Conservation (phyloP, 2,113 vertebrate species). For the Scophthalmus maximus region DNA sequence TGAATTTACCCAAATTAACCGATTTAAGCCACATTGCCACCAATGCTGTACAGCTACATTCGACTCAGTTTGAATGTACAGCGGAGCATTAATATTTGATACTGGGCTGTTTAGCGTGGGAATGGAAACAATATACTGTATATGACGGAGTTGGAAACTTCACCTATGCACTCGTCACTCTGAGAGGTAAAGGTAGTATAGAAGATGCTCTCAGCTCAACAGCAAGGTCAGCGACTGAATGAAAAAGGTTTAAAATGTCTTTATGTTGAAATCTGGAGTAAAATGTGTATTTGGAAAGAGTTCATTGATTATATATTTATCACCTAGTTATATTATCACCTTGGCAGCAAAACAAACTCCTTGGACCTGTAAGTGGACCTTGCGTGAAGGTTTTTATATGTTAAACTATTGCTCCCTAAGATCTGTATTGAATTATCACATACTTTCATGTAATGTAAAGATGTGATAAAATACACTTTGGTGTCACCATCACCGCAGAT, state of each 20-base stretch:
- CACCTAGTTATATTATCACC: background rate
- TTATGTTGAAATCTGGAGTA: background rate
- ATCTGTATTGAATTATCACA: too few species aligned
- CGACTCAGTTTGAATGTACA: too few species aligned
- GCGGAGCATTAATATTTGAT: background rate
- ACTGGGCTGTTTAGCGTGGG: background rate
- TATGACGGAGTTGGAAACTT: background rate
- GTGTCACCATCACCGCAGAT: too few species aligned
- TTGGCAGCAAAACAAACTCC: background rate
- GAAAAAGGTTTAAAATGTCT: background rate
- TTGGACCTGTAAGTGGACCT: background rate
- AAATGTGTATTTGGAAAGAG: background rate
- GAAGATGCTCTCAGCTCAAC: background rate
- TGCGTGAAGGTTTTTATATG: background rate
- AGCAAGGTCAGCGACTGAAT: background rate
- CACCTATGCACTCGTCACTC: background rate
- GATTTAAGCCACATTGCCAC: background rate
- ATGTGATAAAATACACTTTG: too few species aligned
- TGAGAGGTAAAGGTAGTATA: background rate
- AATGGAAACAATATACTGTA: background rate
- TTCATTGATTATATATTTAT: background rate
- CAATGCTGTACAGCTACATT: background rate
- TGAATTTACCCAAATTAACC: background rate
- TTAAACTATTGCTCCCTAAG: background rate
- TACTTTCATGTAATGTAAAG: too few species aligned